Evolutionary conservation across 1,140 invertebrate species (phyloP), one percentile per base, ranked within the genome.

Genomic region (Reticulitermes speratus): DNA sequence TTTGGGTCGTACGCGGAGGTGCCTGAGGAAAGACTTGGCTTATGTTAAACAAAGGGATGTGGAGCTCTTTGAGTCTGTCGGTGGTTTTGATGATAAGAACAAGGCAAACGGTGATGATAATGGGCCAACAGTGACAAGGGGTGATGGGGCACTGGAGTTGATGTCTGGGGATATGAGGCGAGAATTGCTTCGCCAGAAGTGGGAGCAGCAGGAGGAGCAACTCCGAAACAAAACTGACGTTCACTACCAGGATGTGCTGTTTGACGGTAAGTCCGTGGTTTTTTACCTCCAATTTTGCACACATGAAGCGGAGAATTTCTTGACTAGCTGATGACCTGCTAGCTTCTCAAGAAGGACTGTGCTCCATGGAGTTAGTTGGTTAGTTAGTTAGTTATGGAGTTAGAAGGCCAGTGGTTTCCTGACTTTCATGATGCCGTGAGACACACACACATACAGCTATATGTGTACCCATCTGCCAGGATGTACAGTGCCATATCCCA

Each of bases 221-320:
- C 90, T 94, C 38, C 88, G 93, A 44, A 91, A 88, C 90, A 96
- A 93, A 91, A 93, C 82, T 87, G 93, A 96, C 89, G 94, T 98
- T 85, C 97, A 98, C 91, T 98, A 98, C 89, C 95, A 97, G 90
- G 97, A 98, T 91, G 92, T 98, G 69, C 92, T 96, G 23, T 97
- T 96, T 90, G 95, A 97, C 91, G 97, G 95, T 96, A 90, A 90
- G 90, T 90, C 65, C 38, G 32, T 52, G 5, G 21, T 16, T 84
- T 23, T 32, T 84, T 45, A 59, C 12, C 25, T 86, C 38, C 21
- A 38, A 5, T 38, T 38, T 38, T 84, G 83, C 83, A 84, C 32
- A 3, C 2, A 84, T 84, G 48, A 23, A n/a, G n/a, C n/a, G n/a
- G n/a, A n/a, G n/a, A n/a, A n/a, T n/a, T n/a, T n/a, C n/a, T n/a